Evolutionary conservation across 2,113 vertebrate species (phyloP).

Genomic region (Isichthys henryi): DNA sequence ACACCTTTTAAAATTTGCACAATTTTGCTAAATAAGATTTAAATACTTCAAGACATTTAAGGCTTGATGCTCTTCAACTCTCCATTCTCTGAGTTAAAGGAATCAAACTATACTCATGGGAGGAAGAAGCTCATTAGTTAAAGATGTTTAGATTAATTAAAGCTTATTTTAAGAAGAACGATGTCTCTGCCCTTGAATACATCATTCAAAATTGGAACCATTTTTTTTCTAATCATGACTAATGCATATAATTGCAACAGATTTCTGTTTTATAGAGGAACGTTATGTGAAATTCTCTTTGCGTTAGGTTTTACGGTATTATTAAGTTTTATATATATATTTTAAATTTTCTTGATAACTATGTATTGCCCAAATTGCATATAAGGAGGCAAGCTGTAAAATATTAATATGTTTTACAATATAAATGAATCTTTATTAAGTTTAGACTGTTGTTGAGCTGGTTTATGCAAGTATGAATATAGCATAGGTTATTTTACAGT

Average conservation of each 20-base stretch:
- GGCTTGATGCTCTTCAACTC: background rate
- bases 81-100: background rate
- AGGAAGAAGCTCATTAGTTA: constrained; percentile 4
- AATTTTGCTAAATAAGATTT: background rate
- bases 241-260: background rate
- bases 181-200: constrained; percentile 2
- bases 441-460: background rate
- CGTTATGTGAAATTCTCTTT: background rate
- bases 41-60: background rate
- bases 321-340: background rate
- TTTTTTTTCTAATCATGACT: background rate
- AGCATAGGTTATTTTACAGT: background rate
- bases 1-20: background rate
- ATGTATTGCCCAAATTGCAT: background rate
- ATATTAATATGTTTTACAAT: background rate
- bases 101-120: background rate
- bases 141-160: background rate
- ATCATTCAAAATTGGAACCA: background rate
- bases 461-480: background rate
- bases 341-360: background rate
- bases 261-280: background rate
- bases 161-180: constrained; percentile 8
- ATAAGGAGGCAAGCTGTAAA: background rate
- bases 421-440: background rate
- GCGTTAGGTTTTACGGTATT: background rate